Evolutionary conservation across 2,888 invertebrate genomes (phyloP).

Genomic region (Orchesella flavescens): DNA sequence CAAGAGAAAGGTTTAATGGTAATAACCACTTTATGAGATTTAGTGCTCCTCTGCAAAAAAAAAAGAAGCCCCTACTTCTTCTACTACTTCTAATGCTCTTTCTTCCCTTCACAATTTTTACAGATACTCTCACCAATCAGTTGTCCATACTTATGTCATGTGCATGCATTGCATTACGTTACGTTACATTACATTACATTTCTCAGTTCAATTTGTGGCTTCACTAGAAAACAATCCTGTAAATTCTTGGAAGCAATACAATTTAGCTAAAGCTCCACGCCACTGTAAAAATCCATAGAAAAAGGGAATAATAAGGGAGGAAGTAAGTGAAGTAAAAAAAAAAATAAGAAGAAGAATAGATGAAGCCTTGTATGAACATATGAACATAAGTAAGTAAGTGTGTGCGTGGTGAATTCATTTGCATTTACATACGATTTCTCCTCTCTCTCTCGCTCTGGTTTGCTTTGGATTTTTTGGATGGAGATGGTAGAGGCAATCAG

Average conservation of each 20-base stretch:
- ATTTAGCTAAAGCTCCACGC: slow-evolving; percentile 23
- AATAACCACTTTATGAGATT: slow-evolving; percentile 43
- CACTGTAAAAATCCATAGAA: slow-evolving; percentile 22
- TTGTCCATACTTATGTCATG: slow-evolving; percentile 43
- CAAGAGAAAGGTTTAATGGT: slow-evolving; percentile 35
- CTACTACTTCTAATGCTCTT: neutral
- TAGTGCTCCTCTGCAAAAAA: neutral
- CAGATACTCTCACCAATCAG: slow-evolving; percentile 20
- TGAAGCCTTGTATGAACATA: slow-evolving; percentile 5
- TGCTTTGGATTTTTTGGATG: too few relatives aligned
- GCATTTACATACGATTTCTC: slow-evolving; percentile 51
- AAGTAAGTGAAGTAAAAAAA: slow-evolving; percentile 47
- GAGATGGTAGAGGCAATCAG: slow-evolving; percentile 58
- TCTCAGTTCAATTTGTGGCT: slow-evolving; percentile 50
- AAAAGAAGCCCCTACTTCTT: slow-evolving; percentile 16
- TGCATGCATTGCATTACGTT: slow-evolving; percentile 30
- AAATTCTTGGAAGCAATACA: slow-evolving; percentile 39
- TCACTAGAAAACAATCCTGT: slow-evolving; percentile 39
- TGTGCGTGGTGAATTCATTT: slow-evolving; percentile 46
- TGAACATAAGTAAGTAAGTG: neutral
- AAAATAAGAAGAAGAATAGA: slow-evolving; percentile 1
- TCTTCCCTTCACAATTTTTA: slow-evolving; percentile 3
- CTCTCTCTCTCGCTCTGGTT: neutral
- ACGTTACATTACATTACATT: slow-evolving; percentile 34
- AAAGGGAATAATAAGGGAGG: neutral